These are phyloP conservation scores for Tapirus terrestris DNA, from an alignment of 2,113 vertebrate species.

Conservation along the genomic window DNA sequence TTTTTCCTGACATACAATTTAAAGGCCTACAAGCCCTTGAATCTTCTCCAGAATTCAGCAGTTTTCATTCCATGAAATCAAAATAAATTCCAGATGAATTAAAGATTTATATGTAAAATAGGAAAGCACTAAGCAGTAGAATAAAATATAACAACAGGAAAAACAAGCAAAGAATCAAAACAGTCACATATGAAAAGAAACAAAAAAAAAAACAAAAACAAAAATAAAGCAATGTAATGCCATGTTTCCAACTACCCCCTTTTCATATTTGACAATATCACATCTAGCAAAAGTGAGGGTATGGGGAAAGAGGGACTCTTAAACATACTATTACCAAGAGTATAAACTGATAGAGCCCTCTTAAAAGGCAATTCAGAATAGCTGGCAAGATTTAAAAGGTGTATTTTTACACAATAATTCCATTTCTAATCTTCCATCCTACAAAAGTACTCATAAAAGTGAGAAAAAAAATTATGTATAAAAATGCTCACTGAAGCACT, in stretches of 20 bases:
- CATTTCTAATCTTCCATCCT: not conserved
- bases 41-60: conserved; percentile 39
- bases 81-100: conserved; percentile 68
- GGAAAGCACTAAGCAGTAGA: conserved; percentile 49
- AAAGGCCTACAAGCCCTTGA: conserved; percentile 58
- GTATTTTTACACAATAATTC: not conserved
- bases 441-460: not conserved
- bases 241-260: not conserved
- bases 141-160: conserved; percentile 36
- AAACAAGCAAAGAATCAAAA: conserved; percentile 26
- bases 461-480: not conserved
- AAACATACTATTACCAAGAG: not conserved
- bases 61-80: conserved; percentile 59
- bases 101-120: conserved; percentile 53
- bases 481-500: not conserved
- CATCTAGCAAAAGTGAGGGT: not conserved
- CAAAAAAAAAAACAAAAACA: not conserved
- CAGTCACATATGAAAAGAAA: conserved; percentile 1
- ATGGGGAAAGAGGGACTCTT: not conserved
- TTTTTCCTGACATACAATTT: conserved; percentile 61
- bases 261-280: not conserved
- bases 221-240: not conserved
- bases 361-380: not conserved
- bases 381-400: not conserved
- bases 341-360: not conserved